A percentile compares a stretch with the other conserved stretches of the same genome.
Conservation (phyloP, 2,888 invertebrate genomes). For the Drosophila merina region DNA sequence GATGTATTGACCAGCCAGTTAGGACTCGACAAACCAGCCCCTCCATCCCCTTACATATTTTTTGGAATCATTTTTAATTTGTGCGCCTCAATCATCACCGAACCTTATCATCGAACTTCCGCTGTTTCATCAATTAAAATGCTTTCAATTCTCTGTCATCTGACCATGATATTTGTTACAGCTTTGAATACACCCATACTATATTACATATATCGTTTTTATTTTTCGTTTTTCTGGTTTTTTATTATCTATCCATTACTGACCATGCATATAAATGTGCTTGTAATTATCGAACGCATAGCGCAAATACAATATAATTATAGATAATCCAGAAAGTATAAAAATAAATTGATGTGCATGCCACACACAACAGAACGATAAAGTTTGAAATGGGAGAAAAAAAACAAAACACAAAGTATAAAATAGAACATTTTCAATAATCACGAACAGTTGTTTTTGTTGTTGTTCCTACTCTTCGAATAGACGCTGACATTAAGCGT, state of each 20-base stretch:
- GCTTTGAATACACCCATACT: slow-evolving; percentile 31
- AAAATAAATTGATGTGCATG: slow-evolving; percentile 45
- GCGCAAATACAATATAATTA: slow-evolving; percentile 49
- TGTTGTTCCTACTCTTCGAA: slow-evolving; percentile 30
- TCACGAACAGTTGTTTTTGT: slow-evolving; percentile 48
- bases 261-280: slow-evolving; percentile 58
- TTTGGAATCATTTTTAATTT: slow-evolving; percentile 22
- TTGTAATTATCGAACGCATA: slow-evolving; percentile 55
- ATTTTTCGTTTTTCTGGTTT: slow-evolving; percentile 11
- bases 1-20: background rate
- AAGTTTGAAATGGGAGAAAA: slow-evolving; percentile 13
- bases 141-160: slow-evolving; percentile 42
- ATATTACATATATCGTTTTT: slow-evolving; percentile 40
- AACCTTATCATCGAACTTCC: slow-evolving; percentile 32
- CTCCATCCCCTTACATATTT: background rate
- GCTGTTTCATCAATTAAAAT: slow-evolving; percentile 42
- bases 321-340: slow-evolving; percentile 40
- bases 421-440: slow-evolving; percentile 35
- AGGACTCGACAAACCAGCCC: background rate
- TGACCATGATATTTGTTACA: slow-evolving; percentile 46
- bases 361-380: slow-evolving; percentile 29
- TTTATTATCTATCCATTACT: slow-evolving; percentile 30
- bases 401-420: slow-evolving; percentile 16
- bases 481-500: slow-evolving; percentile 28
- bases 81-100: slow-evolving; percentile 12